phyloP scores from a whole-genome alignment of 2,113 vertebrate genomes.

The Chloroceryle aenea region DNA sequence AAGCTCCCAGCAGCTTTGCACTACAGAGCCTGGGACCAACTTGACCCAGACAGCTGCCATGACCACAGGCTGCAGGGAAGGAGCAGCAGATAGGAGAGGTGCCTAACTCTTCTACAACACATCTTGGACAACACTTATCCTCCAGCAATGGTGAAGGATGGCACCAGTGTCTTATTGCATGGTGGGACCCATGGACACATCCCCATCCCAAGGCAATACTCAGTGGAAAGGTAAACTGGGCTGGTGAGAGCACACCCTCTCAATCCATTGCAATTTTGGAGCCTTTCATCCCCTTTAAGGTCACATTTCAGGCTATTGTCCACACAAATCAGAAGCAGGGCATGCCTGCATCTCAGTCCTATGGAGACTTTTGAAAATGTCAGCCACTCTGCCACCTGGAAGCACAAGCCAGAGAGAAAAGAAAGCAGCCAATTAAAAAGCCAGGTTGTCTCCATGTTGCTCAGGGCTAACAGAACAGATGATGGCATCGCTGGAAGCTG shows the following conservation, averaged over 20 bases:
- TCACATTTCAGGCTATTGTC: background rate
- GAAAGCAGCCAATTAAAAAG: background rate
- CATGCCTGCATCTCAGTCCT: background rate
- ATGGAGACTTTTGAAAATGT: fast-evolving
- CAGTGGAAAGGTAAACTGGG: background rate
- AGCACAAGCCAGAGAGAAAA: background rate
- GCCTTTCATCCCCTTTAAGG: background rate
- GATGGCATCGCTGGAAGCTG: constrained; percentile 28
- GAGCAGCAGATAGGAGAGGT: background rate
- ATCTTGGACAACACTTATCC: fast-evolving
- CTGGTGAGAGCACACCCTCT: background rate
- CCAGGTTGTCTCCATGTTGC: background rate
- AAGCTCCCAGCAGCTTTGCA: background rate
- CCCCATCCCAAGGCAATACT: background rate
- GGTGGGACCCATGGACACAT: fast-evolving
- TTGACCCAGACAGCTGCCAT: fast-evolving
- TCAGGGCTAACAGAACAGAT: constrained; percentile 25
- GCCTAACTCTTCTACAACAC: background rate
- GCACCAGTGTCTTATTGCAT: background rate
- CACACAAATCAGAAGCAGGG: fast-evolving
- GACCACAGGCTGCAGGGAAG: background rate
- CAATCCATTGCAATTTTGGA: background rate
- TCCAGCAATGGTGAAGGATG: background rate
- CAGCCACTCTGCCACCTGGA: background rate
- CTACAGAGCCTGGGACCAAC: background rate